Percentiles rank a stretch among this genome's conserved stretches.
Evolutionary conservation across 2,113 vertebrate genomes (phyloP).

Genomic region (Cyanoramphus novaezelandiae): DNA sequence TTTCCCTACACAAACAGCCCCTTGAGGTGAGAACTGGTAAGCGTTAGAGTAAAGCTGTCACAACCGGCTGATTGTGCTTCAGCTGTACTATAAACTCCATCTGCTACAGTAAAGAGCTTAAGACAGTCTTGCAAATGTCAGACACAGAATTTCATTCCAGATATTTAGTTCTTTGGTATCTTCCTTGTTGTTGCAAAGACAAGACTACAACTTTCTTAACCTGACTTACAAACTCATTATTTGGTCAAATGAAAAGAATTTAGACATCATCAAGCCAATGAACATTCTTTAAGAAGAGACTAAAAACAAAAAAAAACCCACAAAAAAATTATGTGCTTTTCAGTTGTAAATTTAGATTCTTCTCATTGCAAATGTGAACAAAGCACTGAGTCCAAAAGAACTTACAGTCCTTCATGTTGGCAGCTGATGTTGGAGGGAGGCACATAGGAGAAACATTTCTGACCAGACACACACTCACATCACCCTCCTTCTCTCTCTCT

Average conservation of each 20-base stretch:
- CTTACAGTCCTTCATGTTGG: neutral
- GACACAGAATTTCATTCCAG: neutral
- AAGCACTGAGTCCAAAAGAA: neutral
- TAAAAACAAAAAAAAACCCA: neutral
- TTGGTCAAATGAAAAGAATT: neutral
- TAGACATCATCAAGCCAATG: neutral
- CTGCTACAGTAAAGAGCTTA: neutral
- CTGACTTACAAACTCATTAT: neutral
- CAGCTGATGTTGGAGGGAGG: neutral
- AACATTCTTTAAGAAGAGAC: neutral
- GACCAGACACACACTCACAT: neutral
- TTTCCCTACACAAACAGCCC: neutral
- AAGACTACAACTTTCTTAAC: neutral
- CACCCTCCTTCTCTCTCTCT: neutral
- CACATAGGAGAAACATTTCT: neutral
- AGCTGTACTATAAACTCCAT: neutral
- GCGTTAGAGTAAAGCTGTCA: neutral
- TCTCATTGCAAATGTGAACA: neutral
- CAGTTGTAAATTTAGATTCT: accelerated
- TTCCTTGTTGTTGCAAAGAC: accelerated
- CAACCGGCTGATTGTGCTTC: neutral
- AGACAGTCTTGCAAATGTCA: neutral
- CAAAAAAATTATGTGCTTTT: neutral
- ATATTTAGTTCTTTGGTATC: neutral
- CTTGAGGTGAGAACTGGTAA: neutral